Evolutionary conservation across 2,888 invertebrate species (phyloP), one percentile per base, ranked within the genome.

Genomic region (Callinectes sapidus): DNA sequence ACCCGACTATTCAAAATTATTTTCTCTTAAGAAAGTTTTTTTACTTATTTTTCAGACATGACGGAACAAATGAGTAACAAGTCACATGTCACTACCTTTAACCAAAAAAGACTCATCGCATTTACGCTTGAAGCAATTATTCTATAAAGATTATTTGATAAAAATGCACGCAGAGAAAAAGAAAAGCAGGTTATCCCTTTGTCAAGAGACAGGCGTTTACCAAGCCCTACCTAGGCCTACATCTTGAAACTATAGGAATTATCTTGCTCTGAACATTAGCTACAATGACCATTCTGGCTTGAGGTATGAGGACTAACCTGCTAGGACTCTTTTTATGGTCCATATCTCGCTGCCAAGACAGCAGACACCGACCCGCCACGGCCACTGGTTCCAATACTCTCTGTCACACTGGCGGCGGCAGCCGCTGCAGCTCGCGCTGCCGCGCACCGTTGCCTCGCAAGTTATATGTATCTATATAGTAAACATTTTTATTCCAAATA

Each of bases 251-350:
- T 42, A 42, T 42, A 6, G 42, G 42, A 42, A 6, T 42, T 42
- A 2, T 42, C 42, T 42, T 42, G 42, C 42, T 3, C 42, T 6
- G 2, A 6, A 42, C 2, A 42, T 42, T 3, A 42, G 42, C 42
- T 42, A 42, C 42, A 42, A 3, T 42, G 28, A 87, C 61, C 8
- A 42, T 10, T 18, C n/a, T 32, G 32, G 32, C 28, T 48, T 23
- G 8, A 14, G 39, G 39, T 32, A 71, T 66, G 10, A 35, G 1
- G 8, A 92, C 91, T 93, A 71, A 93, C 93, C 93, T 93, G 91
- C 93, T 91, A 39, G 93, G 93, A 90, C 93, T 93, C 93, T 93
- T 93, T 90, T 93, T 93, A 71, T 91, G 93, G 93, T 93, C 93
- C 93, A 93, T 93, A 93, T 91, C 93, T 91, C 91, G 93, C 89